Evolutionary conservation across 2,888 invertebrate genomes (phyloP).

Genomic region (Leptinotarsa haldemani): DNA sequence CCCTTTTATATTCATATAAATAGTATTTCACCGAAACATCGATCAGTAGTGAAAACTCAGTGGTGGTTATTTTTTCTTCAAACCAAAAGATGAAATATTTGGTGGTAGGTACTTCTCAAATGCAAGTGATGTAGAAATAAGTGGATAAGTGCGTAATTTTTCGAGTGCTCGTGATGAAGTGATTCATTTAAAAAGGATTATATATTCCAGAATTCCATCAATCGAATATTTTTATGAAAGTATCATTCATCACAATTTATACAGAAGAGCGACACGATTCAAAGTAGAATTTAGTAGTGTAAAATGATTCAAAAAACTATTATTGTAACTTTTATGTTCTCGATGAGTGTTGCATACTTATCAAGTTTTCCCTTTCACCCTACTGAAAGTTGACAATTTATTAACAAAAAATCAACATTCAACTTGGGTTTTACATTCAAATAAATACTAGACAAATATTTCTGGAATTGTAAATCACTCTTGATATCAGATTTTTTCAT

Average conservation of each 20-base stretch:
- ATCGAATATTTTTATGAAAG: background rate
- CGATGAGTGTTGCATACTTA: background rate
- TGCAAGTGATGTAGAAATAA: conserved; percentile 15
- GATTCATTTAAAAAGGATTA: conserved; percentile 19
- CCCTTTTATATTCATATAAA: conserved; percentile 47
- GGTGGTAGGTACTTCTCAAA: conserved; percentile 53
- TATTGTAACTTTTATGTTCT: background rate
- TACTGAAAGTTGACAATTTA: background rate
- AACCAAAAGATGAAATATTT: conserved; percentile 53
- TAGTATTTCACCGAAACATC: conserved; percentile 38
- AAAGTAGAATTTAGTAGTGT: background rate
- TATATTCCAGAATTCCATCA: background rate
- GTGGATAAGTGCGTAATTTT: conserved; percentile 35
- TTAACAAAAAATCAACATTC: no score
- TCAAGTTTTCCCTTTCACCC: background rate
- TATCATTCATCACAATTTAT: conserved; percentile 2
- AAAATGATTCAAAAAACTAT: background rate
- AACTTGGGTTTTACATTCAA: no score
- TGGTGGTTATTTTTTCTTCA: conserved; percentile 41
- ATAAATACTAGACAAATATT: no score
- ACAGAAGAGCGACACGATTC: background rate
- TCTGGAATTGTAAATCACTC: no score
- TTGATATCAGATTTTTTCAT: no score
- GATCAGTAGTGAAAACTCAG: conserved; percentile 44
- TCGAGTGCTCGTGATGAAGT: conserved; percentile 20